A percentile compares a stretch with the other conserved stretches of the same genome.
Evolutionary conservation across 1,140 invertebrate species (phyloP).

Genomic region (Cydia strobilella): DNA sequence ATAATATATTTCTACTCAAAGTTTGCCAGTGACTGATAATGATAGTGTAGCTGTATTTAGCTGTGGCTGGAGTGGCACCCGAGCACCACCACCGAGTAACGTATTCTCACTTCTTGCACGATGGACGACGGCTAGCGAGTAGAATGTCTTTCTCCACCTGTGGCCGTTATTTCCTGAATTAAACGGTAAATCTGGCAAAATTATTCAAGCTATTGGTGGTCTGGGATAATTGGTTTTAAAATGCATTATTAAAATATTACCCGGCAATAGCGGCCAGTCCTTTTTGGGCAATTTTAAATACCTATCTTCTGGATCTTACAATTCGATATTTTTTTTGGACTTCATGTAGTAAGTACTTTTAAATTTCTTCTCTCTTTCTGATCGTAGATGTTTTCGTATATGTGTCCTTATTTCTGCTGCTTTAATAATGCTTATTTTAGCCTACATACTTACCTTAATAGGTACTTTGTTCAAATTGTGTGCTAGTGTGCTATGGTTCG

Average conservation of each 20-base stretch:
- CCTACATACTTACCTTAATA: neutral
- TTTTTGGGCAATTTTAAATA: slow-evolving; percentile 23
- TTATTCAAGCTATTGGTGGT: slow-evolving; percentile 52
- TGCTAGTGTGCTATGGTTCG: neutral
- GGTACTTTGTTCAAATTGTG: neutral
- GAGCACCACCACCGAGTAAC: slow-evolving; percentile 57
- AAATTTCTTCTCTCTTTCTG: neutral
- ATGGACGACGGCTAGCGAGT: slow-evolving; percentile 68
- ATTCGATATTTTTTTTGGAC: neutral
- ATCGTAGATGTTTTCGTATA: neutral
- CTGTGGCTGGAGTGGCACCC: slow-evolving; percentile 64
- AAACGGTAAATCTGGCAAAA: slow-evolving; percentile 77
- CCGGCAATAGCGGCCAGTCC: slow-evolving; percentile 71
- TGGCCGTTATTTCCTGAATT: slow-evolving; percentile 75
- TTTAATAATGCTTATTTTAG: neutral
- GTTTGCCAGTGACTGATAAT: slow-evolving; percentile 1
- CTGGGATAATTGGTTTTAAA: slow-evolving; percentile 50
- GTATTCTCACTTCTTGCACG: slow-evolving; percentile 65
- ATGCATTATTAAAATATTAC: slow-evolving; percentile 30
- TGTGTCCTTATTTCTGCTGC: neutral
- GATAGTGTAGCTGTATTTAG: slow-evolving; percentile 33
- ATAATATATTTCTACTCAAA: slow-evolving; percentile 4
- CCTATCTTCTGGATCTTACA: neutral
- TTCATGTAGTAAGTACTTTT: neutral
- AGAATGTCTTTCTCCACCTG: slow-evolving; percentile 54